Conservation (phyloP, 2,888 invertebrate species). For the Trachelus tabidus region DNA sequence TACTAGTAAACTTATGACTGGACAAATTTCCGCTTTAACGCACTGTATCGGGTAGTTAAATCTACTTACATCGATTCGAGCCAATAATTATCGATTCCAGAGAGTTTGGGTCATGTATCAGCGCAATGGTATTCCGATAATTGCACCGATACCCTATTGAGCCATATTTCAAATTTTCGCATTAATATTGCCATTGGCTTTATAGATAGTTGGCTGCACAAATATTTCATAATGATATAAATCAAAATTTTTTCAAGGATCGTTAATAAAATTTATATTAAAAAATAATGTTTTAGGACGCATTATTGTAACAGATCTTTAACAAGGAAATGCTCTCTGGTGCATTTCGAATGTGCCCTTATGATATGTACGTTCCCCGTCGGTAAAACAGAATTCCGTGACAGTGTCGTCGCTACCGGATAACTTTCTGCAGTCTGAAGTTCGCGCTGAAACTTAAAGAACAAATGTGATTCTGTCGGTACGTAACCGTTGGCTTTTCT, state of each 20-base stretch:
- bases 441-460: background rate
- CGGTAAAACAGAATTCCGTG: background rate
- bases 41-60: background rate
- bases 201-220: background rate
- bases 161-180: background rate
- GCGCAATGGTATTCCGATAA: background rate
- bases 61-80: background rate
- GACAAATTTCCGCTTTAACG: background rate
- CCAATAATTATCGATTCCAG: background rate
- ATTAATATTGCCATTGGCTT: background rate
- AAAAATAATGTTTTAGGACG: background rate
- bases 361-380: background rate
- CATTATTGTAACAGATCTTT: background rate
- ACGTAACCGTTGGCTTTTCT: background rate
- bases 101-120: background rate
- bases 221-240: background rate
- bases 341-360: background rate
- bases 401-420: background rate
- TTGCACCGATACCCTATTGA: background rate
- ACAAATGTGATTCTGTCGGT: background rate
- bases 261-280: background rate
- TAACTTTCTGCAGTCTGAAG: background rate
- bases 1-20: background rate
- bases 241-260: background rate
- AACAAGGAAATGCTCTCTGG: background rate